Evolutionary conservation across 2,797 vertebrate species (phyloP).

Genomic region (Danionella dracula): DNA sequence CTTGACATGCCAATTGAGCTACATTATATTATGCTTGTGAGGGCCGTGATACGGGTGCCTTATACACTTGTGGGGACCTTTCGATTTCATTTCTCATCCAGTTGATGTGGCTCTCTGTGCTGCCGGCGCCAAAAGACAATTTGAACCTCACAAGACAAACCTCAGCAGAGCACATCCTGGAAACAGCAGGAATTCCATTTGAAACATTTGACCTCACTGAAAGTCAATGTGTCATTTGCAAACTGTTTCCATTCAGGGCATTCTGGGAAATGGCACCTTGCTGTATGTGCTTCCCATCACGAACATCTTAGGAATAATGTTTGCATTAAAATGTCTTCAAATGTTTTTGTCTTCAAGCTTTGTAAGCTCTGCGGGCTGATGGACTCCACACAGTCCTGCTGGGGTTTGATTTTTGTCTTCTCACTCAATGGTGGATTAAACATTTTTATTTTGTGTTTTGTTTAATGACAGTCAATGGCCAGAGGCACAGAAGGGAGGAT

Average conservation of each 20-base stretch:
- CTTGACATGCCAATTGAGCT: not conserved
- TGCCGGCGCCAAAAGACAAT: not conserved
- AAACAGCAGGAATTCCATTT: not conserved
- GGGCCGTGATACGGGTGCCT: not conserved
- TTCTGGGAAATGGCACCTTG: conserved; percentile 1
- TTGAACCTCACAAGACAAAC: not conserved
- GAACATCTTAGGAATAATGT: not conserved
- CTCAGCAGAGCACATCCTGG: not conserved
- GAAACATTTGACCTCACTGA: conserved; percentile 14
- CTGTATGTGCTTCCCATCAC: not conserved
- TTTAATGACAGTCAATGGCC: conserved; percentile 20
- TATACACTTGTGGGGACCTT: not conserved
- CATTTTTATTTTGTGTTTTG: conserved; percentile 10
- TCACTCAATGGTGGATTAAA: not conserved
- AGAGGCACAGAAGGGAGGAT: not conserved
- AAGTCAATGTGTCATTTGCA: conserved; percentile 17
- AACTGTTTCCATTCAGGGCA: not conserved
- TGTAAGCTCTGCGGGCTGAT: not conserved
- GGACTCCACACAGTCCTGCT: not conserved
- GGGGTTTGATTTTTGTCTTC: not conserved
- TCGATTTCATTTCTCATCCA: not conserved
- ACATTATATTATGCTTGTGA: not conserved
- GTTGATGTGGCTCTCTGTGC: not conserved
- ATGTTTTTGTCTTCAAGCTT: conserved; percentile 3
- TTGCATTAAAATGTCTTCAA: not conserved